Percentiles rank a stretch among this genome's conserved stretches.
Conservation (phyloP, 2,113 vertebrate genomes). For the Ailuropoda melanoleuca region DNA sequence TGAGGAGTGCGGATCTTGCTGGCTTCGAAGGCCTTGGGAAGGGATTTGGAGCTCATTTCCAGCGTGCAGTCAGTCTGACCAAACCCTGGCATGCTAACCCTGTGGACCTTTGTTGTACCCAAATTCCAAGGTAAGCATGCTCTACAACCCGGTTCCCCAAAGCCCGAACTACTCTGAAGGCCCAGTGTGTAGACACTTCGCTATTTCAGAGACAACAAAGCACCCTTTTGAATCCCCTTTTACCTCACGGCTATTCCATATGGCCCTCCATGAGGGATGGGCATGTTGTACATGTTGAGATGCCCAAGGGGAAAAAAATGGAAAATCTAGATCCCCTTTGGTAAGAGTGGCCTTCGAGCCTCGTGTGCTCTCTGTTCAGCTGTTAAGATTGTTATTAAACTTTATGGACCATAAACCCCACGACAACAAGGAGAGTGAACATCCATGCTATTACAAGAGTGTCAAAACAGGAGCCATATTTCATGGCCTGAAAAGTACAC, state of each 20-base stretch:
- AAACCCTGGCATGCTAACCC: background rate
- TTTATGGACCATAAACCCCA: conserved; percentile 90
- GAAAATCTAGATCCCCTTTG: conserved; percentile 75
- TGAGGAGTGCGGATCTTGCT: accelerated
- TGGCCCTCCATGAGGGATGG: conserved; percentile 25
- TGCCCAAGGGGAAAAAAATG: background rate
- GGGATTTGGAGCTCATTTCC: background rate
- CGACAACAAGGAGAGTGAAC: conserved; percentile 86
- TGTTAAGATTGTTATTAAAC: conserved; percentile 90
- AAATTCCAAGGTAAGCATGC: background rate
- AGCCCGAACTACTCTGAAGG: background rate
- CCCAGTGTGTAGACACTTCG: background rate
- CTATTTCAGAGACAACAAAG: background rate
- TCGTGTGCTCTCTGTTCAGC: conserved; percentile 82
- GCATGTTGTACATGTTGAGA: conserved; percentile 26
- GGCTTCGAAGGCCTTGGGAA: background rate
- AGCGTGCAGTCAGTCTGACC: background rate
- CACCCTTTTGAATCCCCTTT: background rate
- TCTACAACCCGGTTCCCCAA: background rate
- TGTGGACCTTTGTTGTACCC: accelerated
- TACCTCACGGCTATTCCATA: accelerated
- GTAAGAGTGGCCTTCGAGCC: conserved; percentile 76
- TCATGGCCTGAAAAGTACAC: conserved; percentile 81
- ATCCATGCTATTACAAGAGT: conserved; percentile 83
- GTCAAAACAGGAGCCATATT: conserved; percentile 84